These are phyloP conservation scores for Lagocephalus sceleratus DNA, from an alignment of 2,797 vertebrate genomes.

Conservation along the genomic window DNA sequence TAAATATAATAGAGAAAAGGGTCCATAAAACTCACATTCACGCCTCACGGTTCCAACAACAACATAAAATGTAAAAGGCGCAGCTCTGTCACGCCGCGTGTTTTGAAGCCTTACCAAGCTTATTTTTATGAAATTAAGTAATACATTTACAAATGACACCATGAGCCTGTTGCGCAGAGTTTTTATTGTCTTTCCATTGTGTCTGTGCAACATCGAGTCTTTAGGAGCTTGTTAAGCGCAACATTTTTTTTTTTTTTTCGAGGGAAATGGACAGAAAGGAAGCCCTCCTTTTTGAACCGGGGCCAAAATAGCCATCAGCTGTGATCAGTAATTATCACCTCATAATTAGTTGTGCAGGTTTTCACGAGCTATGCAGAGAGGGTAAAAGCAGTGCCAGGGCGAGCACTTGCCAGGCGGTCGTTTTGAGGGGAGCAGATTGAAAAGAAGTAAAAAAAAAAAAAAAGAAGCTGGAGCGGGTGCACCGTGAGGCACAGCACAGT, in stretches of 20 bases:
- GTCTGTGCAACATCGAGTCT: slow-evolving; percentile 20
- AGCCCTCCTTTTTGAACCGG: slow-evolving; percentile 20
- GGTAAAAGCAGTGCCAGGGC: slow-evolving; percentile 36
- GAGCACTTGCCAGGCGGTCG: slow-evolving; percentile 42
- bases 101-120: not conserved
- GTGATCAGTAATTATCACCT: slow-evolving; percentile 54
- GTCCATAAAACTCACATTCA: slow-evolving; percentile 16
- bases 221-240: slow-evolving; percentile 23
- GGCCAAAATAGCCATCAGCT: slow-evolving; percentile 32
- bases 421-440: slow-evolving; percentile 24
- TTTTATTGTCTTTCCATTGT: slow-evolving; percentile 9
- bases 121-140: not conserved
- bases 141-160: too few species aligned
- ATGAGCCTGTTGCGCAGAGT: not conserved
- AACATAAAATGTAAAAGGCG: not conserved
- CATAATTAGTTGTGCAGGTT: slow-evolving; percentile 47
- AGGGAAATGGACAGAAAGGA: slow-evolving; percentile 16
- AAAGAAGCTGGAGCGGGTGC: slow-evolving; percentile 46
- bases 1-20: slow-evolving; percentile 28
- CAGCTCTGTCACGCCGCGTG: not conserved
- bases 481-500: slow-evolving; percentile 52
- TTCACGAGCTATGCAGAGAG: slow-evolving; percentile 40
- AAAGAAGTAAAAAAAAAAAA: slow-evolving; percentile 36
- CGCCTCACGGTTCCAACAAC: slow-evolving; percentile 11
- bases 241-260: slow-evolving; percentile 11